These are phyloP conservation scores for Paragorgia papillata DNA, from an alignment of 92 coral and sea anemone species.

Conservation along the genomic window DNA sequence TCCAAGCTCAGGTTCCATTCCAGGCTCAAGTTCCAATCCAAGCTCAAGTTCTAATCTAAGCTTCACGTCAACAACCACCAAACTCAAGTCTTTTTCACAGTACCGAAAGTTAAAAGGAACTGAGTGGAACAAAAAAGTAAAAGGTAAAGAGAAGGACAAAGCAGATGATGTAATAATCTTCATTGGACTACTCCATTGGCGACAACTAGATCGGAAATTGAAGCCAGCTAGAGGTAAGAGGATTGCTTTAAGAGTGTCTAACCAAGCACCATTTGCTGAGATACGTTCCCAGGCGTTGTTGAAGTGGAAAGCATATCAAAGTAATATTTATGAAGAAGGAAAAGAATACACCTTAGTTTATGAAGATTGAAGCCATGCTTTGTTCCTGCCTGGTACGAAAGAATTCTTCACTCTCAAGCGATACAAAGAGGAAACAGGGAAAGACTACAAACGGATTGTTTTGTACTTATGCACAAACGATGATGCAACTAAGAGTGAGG, in stretches of 20 bases:
- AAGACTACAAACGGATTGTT: constrained; percentile 55
- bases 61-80: too few relatives aligned
- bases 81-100: too few relatives aligned
- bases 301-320: constrained; percentile 56
- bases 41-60: too few relatives aligned
- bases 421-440: constrained; percentile 56
- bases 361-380: constrained; percentile 53
- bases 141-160: too few relatives aligned
- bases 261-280: constrained; percentile 41
- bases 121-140: constrained; percentile 53
- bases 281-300: constrained; percentile 44
- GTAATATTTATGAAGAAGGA: constrained; percentile 49
- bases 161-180: constrained; percentile 49
- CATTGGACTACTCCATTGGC: constrained; percentile 38
- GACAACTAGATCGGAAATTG: constrained; percentile 21
- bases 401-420: constrained; percentile 44
- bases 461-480: constrained; percentile 54
- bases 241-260: constrained; percentile 41
- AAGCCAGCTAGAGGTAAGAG: constrained; percentile 58
- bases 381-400: constrained; percentile 56
- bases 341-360: constrained; percentile 51
- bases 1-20: too few relatives aligned
- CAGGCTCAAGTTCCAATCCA: too few relatives aligned
- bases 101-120: constrained; percentile 50
- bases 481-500: constrained; percentile 34